Evolutionary conservation across 2,113 vertebrate genomes (phyloP).

Genomic region (Cnemophilus loriae): DNA sequence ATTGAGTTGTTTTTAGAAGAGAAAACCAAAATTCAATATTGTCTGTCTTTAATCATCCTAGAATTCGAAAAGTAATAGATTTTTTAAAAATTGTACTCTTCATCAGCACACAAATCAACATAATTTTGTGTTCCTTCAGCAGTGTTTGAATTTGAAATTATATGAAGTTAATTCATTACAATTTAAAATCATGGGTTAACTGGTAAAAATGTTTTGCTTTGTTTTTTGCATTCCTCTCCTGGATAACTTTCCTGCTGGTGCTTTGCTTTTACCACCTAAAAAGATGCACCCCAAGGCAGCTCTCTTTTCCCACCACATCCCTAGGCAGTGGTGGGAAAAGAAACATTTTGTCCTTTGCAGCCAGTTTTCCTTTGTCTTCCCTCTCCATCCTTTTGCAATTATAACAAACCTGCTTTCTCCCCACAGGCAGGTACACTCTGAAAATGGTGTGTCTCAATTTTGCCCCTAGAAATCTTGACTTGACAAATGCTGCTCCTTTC

Average conservation of each 20-base stretch:
- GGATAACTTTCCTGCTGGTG: not conserved
- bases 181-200: not conserved
- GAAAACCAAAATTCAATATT: not conserved
- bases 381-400: not conserved
- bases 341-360: not conserved
- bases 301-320: not conserved
- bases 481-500: slow-evolving; percentile 34
- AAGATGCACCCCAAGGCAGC: not conserved
- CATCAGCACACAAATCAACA: not conserved
- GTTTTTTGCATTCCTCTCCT: not conserved
- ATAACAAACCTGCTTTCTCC: not conserved
- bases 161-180: not conserved
- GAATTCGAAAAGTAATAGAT: not conserved
- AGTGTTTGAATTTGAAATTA: not conserved
- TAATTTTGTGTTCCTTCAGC: not conserved
- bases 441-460: slow-evolving; percentile 11
- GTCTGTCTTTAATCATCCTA: not conserved
- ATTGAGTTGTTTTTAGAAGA: not conserved
- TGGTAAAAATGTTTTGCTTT: not conserved
- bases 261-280: not conserved
- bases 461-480: slow-evolving; percentile 16
- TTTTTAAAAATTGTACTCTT: not conserved
- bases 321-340: not conserved
- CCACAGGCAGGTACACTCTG: not conserved
- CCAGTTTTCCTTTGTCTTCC: not conserved